Base-by-base conservation (phyloP, 1,140 invertebrate species). In the Panagrolaimus sp. region DNA sequence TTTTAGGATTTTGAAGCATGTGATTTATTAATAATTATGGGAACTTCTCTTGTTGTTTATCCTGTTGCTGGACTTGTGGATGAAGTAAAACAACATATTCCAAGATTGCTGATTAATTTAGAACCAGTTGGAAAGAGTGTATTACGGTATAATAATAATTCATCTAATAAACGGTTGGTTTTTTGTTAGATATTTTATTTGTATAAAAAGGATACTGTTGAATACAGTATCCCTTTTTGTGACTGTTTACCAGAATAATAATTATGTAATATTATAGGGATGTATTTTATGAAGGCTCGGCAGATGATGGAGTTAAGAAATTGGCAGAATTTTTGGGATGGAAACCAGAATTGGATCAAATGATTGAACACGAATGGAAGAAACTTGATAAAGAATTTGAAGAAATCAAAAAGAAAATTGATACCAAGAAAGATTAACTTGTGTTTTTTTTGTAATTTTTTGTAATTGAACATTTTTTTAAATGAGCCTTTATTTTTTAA, bases 11-110 rank as follows among this genome's bases (percentile, higher is more conserved):
- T 96, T 82, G 83, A 86, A 45, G 85, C 90, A 68, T 95, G 93
- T 84, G 94, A 97, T 85, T 85, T 96, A 68, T 86, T 97, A 7
- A 92, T 98, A 67, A 90, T 97, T 6, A 90, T 97, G 88, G 94
- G 94, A 9, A 96, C 94, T 1, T 96, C 93, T 21, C 86, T 98
- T 63, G 89, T 90, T 74, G 94, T 98, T 0, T 91, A 95, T 72
- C 94, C 94, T 1, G 96, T 98, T 65, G 77, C 77, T 17, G 47
- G 72, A 62, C 21, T 77, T 63, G 73, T 73, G 73, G 83, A 81
- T 78, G 92, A 91, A 83, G 90, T 91, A 2, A 85, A 86, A 2
- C 76, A 87, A 0, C 87, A 85, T 76, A 90, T 89, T 83, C 90
- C 93, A 1, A 86, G 93, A 21, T 83, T 94, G 0, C 85, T 94